phyloP scores from a whole-genome alignment of 1,140 invertebrate species.

The Nephila pilipes region DNA sequence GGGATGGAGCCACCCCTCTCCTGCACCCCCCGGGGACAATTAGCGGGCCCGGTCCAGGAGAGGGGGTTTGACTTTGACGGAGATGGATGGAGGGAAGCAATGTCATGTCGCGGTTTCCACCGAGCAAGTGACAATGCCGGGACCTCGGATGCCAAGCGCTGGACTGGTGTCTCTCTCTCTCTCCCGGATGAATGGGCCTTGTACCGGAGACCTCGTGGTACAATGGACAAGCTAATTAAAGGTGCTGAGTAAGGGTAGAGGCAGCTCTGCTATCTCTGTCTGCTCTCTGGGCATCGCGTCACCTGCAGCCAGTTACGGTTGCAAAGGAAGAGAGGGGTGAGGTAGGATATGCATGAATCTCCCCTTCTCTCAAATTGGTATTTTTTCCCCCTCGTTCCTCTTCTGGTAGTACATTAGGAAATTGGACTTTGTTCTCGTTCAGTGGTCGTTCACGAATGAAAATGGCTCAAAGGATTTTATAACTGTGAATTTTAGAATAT shows the following conservation, averaged over 20 bases:
- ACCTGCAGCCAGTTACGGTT: background rate
- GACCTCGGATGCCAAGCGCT: slow-evolving; percentile 73
- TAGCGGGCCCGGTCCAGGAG: slow-evolving; percentile 58
- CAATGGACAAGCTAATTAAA: slow-evolving; percentile 76
- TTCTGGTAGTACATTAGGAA: too few species aligned
- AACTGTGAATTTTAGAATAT: too few species aligned
- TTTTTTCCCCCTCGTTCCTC: too few species aligned
- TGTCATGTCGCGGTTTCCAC: slow-evolving; percentile 75
- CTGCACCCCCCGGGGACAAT: slow-evolving; percentile 66
- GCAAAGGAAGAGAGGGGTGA: too few species aligned
- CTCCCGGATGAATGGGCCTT: slow-evolving; percentile 67
- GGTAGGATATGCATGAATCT: too few species aligned
- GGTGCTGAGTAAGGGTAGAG: slow-evolving; percentile 50
- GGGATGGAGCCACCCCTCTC: background rate
- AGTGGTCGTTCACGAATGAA: too few species aligned
- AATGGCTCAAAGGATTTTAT: too few species aligned
- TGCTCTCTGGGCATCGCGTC: slow-evolving; percentile 9
- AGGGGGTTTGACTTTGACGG: slow-evolving; percentile 73
- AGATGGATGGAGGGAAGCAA: slow-evolving; percentile 75
- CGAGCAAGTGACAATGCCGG: slow-evolving; percentile 73
- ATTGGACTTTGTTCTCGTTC: too few species aligned
- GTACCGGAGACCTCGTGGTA: slow-evolving; percentile 70
- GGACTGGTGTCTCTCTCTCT: slow-evolving; percentile 72
- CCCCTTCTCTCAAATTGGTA: too few species aligned
- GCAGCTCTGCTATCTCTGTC: slow-evolving; percentile 10